phyloP scores from a whole-genome alignment of 2,888 invertebrate species.

The Callosobruchus maculatus region DNA sequence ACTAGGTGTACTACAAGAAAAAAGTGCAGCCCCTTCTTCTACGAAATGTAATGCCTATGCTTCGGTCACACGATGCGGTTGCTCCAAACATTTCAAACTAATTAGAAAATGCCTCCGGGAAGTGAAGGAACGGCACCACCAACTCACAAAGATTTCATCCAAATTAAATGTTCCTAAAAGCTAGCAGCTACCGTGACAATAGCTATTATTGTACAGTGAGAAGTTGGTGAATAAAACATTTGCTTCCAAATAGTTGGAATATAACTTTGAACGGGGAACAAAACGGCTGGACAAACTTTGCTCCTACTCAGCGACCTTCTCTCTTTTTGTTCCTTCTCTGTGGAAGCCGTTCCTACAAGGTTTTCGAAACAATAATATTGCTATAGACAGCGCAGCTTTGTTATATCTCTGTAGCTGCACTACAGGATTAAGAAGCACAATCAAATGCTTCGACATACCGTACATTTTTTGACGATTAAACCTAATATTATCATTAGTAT shows the following conservation, averaged over 20 bases:
- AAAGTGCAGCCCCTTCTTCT: neutral
- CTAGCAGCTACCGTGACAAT: slow-evolving; percentile 21
- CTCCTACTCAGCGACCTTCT: neutral
- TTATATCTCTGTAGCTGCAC: too few relatives aligned
- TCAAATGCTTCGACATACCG: too few relatives aligned
- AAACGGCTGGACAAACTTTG: neutral
- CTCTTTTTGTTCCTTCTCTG: neutral
- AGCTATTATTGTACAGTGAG: slow-evolving; percentile 21
- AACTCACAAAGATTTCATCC: slow-evolving; percentile 20
- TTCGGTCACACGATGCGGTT: neutral
- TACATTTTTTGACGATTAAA: too few relatives aligned
- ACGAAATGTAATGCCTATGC: neutral
- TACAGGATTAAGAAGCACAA: too few relatives aligned
- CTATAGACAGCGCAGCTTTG: neutral
- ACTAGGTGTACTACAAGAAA: too few relatives aligned
- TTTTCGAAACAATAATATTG: neutral
- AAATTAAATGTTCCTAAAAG: slow-evolving; percentile 23
- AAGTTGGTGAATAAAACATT: slow-evolving; percentile 20
- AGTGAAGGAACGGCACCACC: neutral
- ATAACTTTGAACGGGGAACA: slow-evolving; percentile 5
- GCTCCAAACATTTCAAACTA: slow-evolving; percentile 23
- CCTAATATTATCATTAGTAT: too few relatives aligned
- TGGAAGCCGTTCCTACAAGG: neutral
- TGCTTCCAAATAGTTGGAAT: slow-evolving; percentile 14
- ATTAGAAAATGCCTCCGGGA: slow-evolving; percentile 17